Conservation (phyloP, 2,888 invertebrate genomes). For the Stenotaenia linearis region DNA sequence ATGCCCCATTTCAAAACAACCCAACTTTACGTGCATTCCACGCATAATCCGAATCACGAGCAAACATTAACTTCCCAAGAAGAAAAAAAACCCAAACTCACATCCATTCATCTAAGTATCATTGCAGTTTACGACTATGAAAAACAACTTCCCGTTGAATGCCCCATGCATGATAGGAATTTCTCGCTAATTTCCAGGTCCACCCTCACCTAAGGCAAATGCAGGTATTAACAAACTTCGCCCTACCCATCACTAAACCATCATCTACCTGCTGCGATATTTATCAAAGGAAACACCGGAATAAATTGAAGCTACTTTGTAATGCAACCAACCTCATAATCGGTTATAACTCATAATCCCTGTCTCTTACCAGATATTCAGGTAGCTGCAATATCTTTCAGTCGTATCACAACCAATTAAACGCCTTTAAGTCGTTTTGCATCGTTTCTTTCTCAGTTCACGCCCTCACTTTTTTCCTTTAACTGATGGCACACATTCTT, state of each 20-base stretch:
- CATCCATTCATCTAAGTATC: neutral
- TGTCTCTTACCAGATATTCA: neutral
- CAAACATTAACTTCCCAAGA: neutral
- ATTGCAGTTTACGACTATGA: neutral
- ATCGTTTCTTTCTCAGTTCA: neutral
- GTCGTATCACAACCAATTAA: constrained; percentile 7
- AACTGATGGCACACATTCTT: neutral
- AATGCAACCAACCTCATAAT: constrained; percentile 6
- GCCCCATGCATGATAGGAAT: constrained; percentile 13
- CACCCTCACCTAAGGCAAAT: constrained; percentile 21
- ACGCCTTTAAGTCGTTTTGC: neutral
- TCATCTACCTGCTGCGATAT: neutral
- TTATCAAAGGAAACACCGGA: neutral
- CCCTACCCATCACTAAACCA: neutral
- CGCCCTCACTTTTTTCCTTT: neutral
- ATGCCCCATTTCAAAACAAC: neutral
- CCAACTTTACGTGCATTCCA: neutral
- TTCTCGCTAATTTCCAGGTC: constrained; percentile 17
- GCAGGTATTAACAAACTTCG: constrained; percentile 10
- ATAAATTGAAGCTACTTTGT: constrained; percentile 20
- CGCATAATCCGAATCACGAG: neutral
- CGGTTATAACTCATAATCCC: neutral
- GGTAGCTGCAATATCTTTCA: constrained; percentile 12
- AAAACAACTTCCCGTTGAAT: constrained; percentile 11
- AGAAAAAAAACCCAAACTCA: neutral